Percentiles rank a stretch among this genome's conserved stretches.
phyloP scores from a whole-genome alignment of 2,888 invertebrate species.

The Drosophila kuntzei region DNA sequence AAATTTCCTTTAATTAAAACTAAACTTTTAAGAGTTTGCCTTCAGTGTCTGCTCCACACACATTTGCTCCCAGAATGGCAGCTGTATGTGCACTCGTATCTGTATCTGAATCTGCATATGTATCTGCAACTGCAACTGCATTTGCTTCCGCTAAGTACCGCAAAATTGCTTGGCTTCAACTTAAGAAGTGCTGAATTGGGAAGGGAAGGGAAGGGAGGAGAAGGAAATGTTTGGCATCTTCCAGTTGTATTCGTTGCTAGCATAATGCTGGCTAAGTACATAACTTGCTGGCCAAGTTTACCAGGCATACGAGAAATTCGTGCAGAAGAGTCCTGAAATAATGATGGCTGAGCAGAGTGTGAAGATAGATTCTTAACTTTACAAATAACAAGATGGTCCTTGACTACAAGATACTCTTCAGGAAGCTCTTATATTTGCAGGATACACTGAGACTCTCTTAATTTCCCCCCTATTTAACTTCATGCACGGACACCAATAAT shows the following conservation, averaged over 20 bases:
- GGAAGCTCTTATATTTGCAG: too few species aligned
- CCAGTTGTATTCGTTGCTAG: slow-evolving; percentile 24
- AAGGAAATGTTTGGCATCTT: slow-evolving; percentile 24
- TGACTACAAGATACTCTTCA: neutral
- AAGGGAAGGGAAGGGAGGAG: too few species aligned
- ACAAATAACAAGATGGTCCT: neutral
- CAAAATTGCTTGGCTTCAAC: slow-evolving; percentile 48
- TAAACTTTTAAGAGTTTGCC: slow-evolving; percentile 72
- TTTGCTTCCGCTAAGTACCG: slow-evolving; percentile 38
- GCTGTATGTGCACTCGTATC: slow-evolving; percentile 27
- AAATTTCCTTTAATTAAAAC: slow-evolving; percentile 80
- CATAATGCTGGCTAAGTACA: slow-evolving; percentile 29
- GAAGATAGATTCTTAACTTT: slow-evolving; percentile 1
- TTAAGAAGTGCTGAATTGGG: slow-evolving; percentile 19
- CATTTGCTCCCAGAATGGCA: slow-evolving; percentile 9
- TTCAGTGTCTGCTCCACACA: slow-evolving; percentile 13
- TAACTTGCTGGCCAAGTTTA: slow-evolving; percentile 41
- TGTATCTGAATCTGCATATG: slow-evolving; percentile 14
- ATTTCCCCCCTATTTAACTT: too few species aligned
- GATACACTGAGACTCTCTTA: neutral
- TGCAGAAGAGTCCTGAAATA: slow-evolving; percentile 29
- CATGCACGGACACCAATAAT: too few species aligned
- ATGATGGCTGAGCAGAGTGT: slow-evolving; percentile 25
- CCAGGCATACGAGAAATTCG: slow-evolving; percentile 6
- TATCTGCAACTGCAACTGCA: slow-evolving; percentile 20